These are phyloP conservation scores for Carcinoscorpius rotundicauda DNA, from an alignment of 1,140 invertebrate species.

Conservation along the genomic window DNA sequence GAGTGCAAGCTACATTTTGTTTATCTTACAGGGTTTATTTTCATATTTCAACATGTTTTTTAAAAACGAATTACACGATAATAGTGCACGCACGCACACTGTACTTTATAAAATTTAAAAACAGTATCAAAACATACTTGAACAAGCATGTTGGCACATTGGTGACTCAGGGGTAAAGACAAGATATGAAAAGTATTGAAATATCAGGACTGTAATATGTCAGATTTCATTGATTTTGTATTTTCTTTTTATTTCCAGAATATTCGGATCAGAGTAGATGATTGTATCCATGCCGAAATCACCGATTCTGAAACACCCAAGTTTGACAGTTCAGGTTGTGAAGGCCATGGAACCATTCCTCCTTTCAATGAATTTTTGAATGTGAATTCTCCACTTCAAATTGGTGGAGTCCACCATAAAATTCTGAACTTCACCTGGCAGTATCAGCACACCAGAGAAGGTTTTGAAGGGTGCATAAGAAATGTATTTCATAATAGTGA, in stretches of 20 bases:
- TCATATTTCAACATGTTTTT: too few species aligned
- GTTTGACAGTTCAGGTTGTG: slow-evolving; percentile 77
- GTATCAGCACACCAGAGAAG: slow-evolving; percentile 40
- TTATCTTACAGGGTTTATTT: too few species aligned
- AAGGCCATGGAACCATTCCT: slow-evolving; percentile 72
- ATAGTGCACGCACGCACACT: too few species aligned
- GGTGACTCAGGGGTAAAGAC: too few species aligned
- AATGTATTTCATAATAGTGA: slow-evolving; percentile 95
- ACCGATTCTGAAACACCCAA: slow-evolving; percentile 62
- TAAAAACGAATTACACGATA: too few species aligned
- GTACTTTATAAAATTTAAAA: too few species aligned
- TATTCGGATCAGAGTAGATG: slow-evolving; percentile 81
- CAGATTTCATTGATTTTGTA: background rate
- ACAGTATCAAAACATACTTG: too few species aligned
- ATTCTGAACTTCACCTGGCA: slow-evolving; percentile 50
- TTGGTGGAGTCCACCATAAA: slow-evolving; percentile 79
- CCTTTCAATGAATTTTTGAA: slow-evolving; percentile 95
- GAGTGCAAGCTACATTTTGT: too few species aligned
- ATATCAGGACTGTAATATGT: too few species aligned
- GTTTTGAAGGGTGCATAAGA: slow-evolving; percentile 88
- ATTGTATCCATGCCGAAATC: slow-evolving; percentile 59
- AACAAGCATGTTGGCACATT: too few species aligned
- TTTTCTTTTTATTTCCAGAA: slow-evolving; percentile 7
- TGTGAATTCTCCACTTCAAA: slow-evolving; percentile 85
- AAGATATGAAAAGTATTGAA: too few species aligned